Evolutionary conservation across 1,140 invertebrate genomes (phyloP).

Genomic region (Laodelphax striatellus): DNA sequence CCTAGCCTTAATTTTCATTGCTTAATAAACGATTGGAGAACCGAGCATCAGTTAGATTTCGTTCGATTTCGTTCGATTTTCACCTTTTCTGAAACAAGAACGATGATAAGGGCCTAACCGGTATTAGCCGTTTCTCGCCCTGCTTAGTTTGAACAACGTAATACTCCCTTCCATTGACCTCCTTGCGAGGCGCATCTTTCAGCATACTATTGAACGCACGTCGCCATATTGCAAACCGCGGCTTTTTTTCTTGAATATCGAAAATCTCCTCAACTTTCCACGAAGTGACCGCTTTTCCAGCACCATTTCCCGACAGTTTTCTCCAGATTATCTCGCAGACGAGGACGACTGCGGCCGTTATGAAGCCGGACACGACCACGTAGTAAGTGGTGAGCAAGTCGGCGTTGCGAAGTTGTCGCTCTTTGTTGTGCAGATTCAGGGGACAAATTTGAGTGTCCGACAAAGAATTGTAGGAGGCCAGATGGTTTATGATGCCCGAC

Average conservation of each 20-base stretch:
- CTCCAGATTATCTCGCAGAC: constrained; percentile 41
- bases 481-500: constrained; percentile 55
- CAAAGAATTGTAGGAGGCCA: constrained; percentile 40
- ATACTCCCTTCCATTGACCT: constrained; percentile 64
- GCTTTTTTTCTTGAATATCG: background rate
- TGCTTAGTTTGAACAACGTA: constrained; percentile 44
- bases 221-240: background rate
- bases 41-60: too few relatives aligned
- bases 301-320: background rate
- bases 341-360: constrained; percentile 46
- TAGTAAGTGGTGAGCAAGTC: constrained; percentile 58
- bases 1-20: too few relatives aligned
- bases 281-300: background rate
- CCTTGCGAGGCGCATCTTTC: constrained; percentile 32
- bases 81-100: constrained; percentile 45
- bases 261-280: background rate
- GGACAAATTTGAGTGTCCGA: constrained; percentile 66
- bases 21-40: too few relatives aligned
- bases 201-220: constrained; percentile 2
- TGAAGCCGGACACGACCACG: constrained; percentile 46
- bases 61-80: too few relatives aligned
- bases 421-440: constrained; percentile 61
- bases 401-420: constrained; percentile 55
- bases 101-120: constrained; percentile 55
- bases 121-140: constrained; percentile 50